Base-by-base conservation (phyloP, 1,140 invertebrate species). In the Macrostomum lignano region DNA sequence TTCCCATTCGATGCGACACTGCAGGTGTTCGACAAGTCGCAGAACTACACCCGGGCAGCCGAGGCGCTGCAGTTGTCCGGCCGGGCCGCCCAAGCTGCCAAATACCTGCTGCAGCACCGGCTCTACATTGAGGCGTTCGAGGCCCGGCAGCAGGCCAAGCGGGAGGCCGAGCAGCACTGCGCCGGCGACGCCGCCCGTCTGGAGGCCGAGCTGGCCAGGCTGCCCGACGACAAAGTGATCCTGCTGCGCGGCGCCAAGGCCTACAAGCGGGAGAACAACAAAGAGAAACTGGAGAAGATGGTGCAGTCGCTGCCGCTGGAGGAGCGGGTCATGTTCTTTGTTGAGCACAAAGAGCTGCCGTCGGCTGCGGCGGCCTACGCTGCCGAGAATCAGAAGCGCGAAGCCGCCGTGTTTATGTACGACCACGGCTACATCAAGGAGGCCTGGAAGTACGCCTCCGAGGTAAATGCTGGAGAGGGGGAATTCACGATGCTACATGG, bases 311-410 rank as follows among this genome's bases (percentile, higher is more conserved):
- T 46, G 26, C 36, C 38, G 2, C 32, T 35, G 1, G 36, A 43
- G 25, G 46, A 46, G 21, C 41, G 40, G 32, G 36, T 46, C 3
- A 31, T 34, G 7, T 49, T 49, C 23, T 38, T 49, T 3, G 40
- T 39, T 11, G 38, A 40, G 2, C 36, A 42, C 7, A 37, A 36
- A 17, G 44, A 41, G 29, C 33, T 40, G 7, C 13, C 23, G 10
- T 25, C 45, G 17, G 46, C 44, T 14, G 46, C 43, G 2, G 23
- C 10, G 22, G 22, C 7, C 7, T 10, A 30, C 33, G 17, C 2
- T 31, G 15, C 36, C 43, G 24, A 17, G 45, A 44, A 37, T n/a
- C 25, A 41, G 11, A 28, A 25, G 17, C 31, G 33, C 7, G 35
- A 40, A 11, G 45, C 45, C 7, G 38, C 41, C 1, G 28, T 35